Evolutionary conservation across 2,888 invertebrate species (phyloP).

Genomic region (Myopa testacea): DNA sequence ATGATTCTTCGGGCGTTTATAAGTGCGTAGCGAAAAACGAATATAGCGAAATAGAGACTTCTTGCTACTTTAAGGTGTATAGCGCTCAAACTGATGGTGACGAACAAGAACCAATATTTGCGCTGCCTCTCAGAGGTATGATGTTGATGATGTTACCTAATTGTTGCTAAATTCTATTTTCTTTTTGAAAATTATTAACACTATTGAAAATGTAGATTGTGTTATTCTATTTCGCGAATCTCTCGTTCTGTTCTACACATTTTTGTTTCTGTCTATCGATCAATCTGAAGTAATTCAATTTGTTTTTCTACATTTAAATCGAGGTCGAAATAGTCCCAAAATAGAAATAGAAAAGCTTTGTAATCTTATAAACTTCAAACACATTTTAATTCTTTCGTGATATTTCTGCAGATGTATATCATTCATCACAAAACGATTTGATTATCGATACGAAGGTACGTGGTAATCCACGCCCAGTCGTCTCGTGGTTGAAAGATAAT

Average conservation of each 20-base stretch:
- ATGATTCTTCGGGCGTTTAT: conserved; percentile 83
- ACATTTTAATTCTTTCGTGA: conserved; percentile 43
- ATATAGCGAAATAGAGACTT: conserved; percentile 78
- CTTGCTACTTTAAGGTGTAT: conserved; percentile 74
- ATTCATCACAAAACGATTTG: conserved; percentile 79
- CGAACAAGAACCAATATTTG: conserved; percentile 67
- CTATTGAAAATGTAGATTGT: conserved; percentile 38
- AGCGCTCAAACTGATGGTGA: conserved; percentile 64
- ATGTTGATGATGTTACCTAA: conserved; percentile 41
- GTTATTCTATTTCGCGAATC: conserved; percentile 37
- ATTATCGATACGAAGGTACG: conserved; percentile 84
- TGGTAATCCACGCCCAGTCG: conserved; percentile 78
- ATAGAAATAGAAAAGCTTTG: conserved; percentile 50
- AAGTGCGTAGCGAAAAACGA: conserved; percentile 83
- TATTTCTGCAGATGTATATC: conserved; percentile 75
- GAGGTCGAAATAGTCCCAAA: conserved; percentile 59
- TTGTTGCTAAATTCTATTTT: conserved; percentile 18
- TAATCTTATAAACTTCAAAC: conserved; percentile 48
- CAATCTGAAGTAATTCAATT: neutral
- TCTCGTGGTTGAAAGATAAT: conserved; percentile 82
- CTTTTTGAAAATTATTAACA: neutral
- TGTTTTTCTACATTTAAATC: conserved; percentile 46
- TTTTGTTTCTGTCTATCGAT: conserved; percentile 33
- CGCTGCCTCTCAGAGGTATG: conserved; percentile 75
- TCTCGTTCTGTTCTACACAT: conserved; percentile 2